A percentile compares a stretch with the other conserved stretches of the same genome.
Evolutionary conservation across 2,113 vertebrate species (phyloP).

Genomic region (Heloderma charlesbogerti): DNA sequence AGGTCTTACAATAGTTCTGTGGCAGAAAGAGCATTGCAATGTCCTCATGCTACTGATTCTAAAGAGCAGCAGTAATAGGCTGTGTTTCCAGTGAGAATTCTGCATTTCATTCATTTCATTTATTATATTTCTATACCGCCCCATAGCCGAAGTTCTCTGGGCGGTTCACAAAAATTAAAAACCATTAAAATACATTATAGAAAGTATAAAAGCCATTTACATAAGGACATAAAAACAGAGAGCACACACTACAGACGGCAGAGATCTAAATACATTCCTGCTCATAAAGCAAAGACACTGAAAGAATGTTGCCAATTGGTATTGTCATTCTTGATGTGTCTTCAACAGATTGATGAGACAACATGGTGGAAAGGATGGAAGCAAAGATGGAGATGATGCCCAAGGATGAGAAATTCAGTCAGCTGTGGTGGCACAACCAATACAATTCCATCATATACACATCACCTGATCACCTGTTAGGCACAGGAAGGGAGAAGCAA

Average conservation of each 20-base stretch:
- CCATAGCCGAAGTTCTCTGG: too few relatives aligned
- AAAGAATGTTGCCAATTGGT: background rate
- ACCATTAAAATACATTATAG: too few relatives aligned
- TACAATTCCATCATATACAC: background rate
- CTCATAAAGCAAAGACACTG: background rate
- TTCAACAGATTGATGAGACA: background rate
- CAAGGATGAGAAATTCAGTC: background rate
- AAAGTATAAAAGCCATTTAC: too few relatives aligned
- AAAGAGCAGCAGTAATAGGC: slow-evolving; percentile 45
- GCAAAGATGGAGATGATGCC: background rate
- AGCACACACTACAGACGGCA: background rate
- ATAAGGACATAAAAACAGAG: too few relatives aligned
- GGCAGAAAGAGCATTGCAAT: slow-evolving; percentile 54
- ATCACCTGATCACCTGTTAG: background rate
- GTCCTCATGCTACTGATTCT: slow-evolving; percentile 57
- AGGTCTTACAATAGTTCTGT: slow-evolving; percentile 63
- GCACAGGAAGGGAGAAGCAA: background rate
- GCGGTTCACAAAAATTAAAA: too few relatives aligned
- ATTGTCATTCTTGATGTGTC: slow-evolving; percentile 24
- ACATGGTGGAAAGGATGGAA: background rate
- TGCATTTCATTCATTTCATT: too few relatives aligned
- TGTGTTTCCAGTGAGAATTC: slow-evolving; percentile 49
- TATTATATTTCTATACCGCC: too few relatives aligned
- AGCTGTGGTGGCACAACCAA: background rate
- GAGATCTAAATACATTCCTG: slow-evolving; percentile 33